Conservation (phyloP, 2,888 invertebrate species). For the Protodeltote pygarga region DNA sequence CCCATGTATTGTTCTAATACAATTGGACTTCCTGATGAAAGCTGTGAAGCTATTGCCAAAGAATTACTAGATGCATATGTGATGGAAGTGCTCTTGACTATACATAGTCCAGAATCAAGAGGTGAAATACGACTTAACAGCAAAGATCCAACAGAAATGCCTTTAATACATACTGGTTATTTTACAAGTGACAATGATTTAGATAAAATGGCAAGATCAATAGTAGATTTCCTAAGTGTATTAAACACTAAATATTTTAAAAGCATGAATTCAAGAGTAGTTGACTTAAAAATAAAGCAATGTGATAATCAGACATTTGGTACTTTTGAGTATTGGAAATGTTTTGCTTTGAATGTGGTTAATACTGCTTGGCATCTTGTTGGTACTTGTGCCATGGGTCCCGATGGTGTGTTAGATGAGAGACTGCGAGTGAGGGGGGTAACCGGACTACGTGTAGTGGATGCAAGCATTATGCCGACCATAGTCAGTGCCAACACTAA, state of each 20-base stretch:
- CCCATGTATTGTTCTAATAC: constrained; percentile 51
- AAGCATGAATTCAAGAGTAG: constrained; percentile 42
- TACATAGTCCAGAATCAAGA: constrained; percentile 62
- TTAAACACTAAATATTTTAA: constrained; percentile 53
- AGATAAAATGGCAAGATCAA: constrained; percentile 40
- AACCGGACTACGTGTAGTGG: constrained; percentile 81
- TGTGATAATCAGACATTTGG: constrained; percentile 56
- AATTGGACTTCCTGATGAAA: constrained; percentile 50
- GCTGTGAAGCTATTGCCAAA: constrained; percentile 51
- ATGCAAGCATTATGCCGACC: constrained; percentile 64
- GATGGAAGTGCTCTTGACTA: constrained; percentile 51
- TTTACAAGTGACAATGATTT: constrained; percentile 57
- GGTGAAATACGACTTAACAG: constrained; percentile 58
- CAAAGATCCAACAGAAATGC: constrained; percentile 53
- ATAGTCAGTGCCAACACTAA: constrained; percentile 87
- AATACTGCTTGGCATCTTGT: constrained; percentile 58
- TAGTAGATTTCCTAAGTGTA: constrained; percentile 51
- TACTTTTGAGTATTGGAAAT: constrained; percentile 67
- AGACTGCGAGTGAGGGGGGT: constrained; percentile 50
- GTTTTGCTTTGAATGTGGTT: constrained; percentile 60
- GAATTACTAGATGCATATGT: constrained; percentile 47
- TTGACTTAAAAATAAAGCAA: constrained; percentile 49
- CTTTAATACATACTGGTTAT: constrained; percentile 55
- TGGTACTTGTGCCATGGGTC: constrained; percentile 59
- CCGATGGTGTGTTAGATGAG: constrained; percentile 52